Evolutionary conservation across 1,140 invertebrate species (phyloP).

Genomic region (Argopecten irradians): DNA sequence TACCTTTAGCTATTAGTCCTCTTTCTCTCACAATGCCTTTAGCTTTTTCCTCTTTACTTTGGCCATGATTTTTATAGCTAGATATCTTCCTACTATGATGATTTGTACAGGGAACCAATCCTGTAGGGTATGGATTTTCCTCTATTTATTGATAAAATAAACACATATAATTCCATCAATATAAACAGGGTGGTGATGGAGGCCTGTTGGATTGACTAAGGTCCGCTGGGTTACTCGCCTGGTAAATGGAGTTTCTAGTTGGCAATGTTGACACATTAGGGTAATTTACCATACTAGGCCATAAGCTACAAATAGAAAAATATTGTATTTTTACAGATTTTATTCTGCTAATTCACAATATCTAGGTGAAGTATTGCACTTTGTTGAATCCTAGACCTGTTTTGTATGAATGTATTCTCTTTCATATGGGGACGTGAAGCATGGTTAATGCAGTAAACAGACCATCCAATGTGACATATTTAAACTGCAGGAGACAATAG

Average conservation of each 20-base stretch:
- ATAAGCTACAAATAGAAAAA: not conserved
- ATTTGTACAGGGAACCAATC: not conserved
- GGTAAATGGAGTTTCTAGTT: not conserved
- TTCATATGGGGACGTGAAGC: not conserved
- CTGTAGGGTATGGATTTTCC: not conserved
- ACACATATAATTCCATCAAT: not conserved
- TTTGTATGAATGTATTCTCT: not conserved
- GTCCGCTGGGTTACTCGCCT: not conserved
- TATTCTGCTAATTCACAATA: not conserved
- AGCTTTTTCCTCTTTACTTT: too few species aligned
- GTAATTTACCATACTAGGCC: not conserved
- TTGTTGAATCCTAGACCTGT: not conserved
- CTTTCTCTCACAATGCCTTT: too few species aligned
- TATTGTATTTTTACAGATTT: not conserved
- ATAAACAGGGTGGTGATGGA: not conserved
- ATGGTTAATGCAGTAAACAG: not conserved
- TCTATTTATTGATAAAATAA: not conserved
- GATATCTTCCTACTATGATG: too few species aligned
- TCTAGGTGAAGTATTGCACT: not conserved
- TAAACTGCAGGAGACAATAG: not conserved
- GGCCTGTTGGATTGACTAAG: not conserved
- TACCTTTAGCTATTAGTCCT: not conserved
- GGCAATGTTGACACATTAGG: not conserved
- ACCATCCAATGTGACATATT: not conserved
- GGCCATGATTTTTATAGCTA: too few species aligned